Percentiles rank a stretch among this genome's conserved stretches.
Conservation (phyloP, 2,888 invertebrate species). For the Spialia ferax region DNA sequence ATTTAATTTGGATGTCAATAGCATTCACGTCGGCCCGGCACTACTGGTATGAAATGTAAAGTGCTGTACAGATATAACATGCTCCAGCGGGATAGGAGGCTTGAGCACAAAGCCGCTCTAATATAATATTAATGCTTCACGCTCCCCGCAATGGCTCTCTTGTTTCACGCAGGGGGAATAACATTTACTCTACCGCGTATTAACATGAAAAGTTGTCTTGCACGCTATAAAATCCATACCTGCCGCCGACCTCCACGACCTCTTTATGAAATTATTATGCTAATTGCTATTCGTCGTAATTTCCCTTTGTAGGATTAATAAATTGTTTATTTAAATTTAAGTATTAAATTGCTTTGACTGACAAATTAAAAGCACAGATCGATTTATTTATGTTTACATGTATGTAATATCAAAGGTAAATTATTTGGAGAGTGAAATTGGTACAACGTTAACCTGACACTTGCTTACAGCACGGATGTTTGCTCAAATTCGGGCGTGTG, state of each 20-base stretch:
- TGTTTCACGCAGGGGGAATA: conserved; percentile 11
- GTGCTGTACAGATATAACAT: conserved; percentile 16
- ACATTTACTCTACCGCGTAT: conserved; percentile 27
- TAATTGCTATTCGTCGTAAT: conserved; percentile 4
- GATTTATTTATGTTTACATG: neutral
- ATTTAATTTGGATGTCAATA: conserved; percentile 14
- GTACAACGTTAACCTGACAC: neutral
- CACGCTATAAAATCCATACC: neutral
- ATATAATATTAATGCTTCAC: conserved; percentile 47
- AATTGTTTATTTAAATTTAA: neutral
- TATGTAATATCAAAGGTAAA: neutral
- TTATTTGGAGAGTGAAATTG: neutral
- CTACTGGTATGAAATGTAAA: conserved; percentile 12
- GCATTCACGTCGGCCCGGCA: neutral
- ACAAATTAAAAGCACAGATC: neutral
- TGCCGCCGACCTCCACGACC: neutral
- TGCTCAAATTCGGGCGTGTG: conserved; percentile 94
- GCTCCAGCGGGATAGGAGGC: conserved; percentile 15
- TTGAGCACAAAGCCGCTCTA: conserved; percentile 43
- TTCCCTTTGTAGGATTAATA: conserved; percentile 2
- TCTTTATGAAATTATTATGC: neutral
- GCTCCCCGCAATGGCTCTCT: conserved; percentile 32
- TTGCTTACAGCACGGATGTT: conserved; percentile 90
- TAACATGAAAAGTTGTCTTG: conserved; percentile 7
- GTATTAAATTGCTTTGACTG: neutral